A percentile compares a stretch with the other conserved stretches of the same genome.
phyloP scores from a whole-genome alignment of 2,888 invertebrate species.

The Diarsia dahlii region DNA sequence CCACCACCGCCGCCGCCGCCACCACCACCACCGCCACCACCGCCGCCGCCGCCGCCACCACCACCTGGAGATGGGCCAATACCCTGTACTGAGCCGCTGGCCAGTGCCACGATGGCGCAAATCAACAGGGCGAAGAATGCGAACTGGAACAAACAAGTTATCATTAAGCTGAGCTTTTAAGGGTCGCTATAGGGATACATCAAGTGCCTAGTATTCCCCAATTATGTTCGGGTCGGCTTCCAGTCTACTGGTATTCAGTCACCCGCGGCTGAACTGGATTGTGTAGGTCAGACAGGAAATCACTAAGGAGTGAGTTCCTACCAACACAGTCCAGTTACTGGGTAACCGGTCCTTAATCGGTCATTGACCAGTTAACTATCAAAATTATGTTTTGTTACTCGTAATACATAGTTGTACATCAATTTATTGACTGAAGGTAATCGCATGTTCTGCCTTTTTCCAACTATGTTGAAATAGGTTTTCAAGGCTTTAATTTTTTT shows the following conservation, averaged over 20 bases:
- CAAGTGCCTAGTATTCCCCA: background rate
- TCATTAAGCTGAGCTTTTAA: background rate
- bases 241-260: background rate
- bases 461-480: too few species aligned
- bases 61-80: conserved; percentile 5
- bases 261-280: too few species aligned
- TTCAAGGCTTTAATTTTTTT: too few species aligned
- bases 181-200: background rate
- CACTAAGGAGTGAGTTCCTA: too few species aligned
- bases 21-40: background rate
- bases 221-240: background rate
- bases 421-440: too few species aligned
- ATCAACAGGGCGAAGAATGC: conserved; percentile 10
- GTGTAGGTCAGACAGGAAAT: too few species aligned
- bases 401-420: too few species aligned
- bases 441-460: too few species aligned
- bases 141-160: conserved; percentile 8
- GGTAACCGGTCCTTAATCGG: too few species aligned
- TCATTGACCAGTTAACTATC: too few species aligned
- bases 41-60: background rate
- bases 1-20: background rate
- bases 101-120: conserved; percentile 12
- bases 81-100: background rate
- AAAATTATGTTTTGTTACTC: too few species aligned
- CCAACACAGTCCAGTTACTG: too few species aligned